Conservation (phyloP, 2,888 invertebrate genomes). For the Ephialtes manifestator region DNA sequence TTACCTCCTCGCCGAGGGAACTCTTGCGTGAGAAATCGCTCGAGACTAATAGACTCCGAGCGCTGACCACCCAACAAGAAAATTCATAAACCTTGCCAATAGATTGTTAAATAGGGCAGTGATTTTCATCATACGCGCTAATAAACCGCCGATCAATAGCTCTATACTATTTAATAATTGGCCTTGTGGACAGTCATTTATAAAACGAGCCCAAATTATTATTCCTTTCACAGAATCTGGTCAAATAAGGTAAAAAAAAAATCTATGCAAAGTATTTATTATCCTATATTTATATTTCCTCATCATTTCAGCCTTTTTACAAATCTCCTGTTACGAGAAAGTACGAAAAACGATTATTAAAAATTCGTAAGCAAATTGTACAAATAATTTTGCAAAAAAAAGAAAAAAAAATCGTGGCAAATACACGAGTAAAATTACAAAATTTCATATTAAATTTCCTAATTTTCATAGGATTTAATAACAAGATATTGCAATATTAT, state of each 20-base stretch:
- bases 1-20: background rate
- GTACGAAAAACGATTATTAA: background rate
- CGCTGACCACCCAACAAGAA: slow-evolving; percentile 20
- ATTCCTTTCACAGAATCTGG: background rate
- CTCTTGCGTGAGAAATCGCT: slow-evolving; percentile 33
- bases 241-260: too few relatives aligned
- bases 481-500: too few relatives aligned
- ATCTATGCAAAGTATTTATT: too few relatives aligned
- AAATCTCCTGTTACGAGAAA: too few relatives aligned
- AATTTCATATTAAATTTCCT: too few relatives aligned
- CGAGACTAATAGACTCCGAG: slow-evolving; percentile 20
- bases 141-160: background rate
- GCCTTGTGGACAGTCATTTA: background rate
- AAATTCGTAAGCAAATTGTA: background rate
- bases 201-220: background rate
- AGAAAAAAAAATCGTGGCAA: too few relatives aligned
- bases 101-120: background rate
- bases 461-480: too few relatives aligned
- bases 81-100: slow-evolving; percentile 31
- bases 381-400: background rate
- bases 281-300: too few relatives aligned
- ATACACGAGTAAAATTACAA: too few relatives aligned
- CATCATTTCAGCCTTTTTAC: too few relatives aligned
- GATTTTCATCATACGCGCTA: slow-evolving; percentile 1
- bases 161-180: background rate